Base-by-base conservation (phyloP, 2,888 invertebrate species). In the Heliconius erato region DNA sequence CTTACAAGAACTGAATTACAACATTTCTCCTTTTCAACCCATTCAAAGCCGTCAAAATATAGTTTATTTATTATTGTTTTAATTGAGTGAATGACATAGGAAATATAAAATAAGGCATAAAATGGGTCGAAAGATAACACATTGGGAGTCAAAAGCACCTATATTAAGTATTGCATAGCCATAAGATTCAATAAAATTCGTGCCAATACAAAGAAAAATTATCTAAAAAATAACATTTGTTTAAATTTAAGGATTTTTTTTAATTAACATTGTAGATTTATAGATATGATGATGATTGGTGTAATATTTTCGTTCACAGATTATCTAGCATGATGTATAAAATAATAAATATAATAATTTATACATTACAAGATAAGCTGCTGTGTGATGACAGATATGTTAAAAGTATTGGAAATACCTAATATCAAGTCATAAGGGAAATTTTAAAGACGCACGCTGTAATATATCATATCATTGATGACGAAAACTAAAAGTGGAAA, bases 91-190 rank as follows among this genome's bases (percentile, higher is more conserved):
- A 74, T 54, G 28, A 67, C 65, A 67, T 67, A 67, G 19, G 23
- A 68, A 54, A 71, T 32, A 49, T 14, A 28, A 59, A 54, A 23
- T 11, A 6, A 65, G 35, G 74, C 67, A n/a, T 59, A 14, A 32
- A 69, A 81, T 44, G 69, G 77, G 44, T 80, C 65, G 14, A 68
- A 63, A 59, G 69, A 32, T 63, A 76, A 63, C 16, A 63, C 32
- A 69, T 69, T 69, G 59, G 68, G 59, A 69, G 76, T 59, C 54
- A 76, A 49, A 77, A 54, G 68, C 76, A 68, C 59, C 68, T 49
- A 59, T 74, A 65, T 84, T 82, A 77, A 82, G 78, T 82, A 82
- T 84, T 80, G 72, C 82, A 82, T 78, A 78, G 82, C 82, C 77
- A 54, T 77, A 79, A 79, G 77, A 72, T 63, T 44, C 49, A 76